Conservation (phyloP, 1,140 invertebrate genomes). For the Bactericera cockerelli region DNA sequence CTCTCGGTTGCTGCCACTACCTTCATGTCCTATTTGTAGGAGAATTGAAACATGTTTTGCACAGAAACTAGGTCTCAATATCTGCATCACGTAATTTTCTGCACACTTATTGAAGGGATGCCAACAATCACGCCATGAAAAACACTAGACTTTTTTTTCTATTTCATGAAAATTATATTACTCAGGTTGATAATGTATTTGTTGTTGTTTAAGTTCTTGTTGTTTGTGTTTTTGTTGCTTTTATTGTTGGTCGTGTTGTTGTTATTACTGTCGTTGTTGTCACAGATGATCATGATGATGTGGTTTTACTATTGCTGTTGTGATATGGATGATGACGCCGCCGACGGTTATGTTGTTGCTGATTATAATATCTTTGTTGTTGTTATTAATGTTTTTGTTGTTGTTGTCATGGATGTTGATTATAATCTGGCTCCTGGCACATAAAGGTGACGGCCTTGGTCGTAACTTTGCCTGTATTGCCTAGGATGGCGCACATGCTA, state of each 20-base stretch:
- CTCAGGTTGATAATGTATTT: background rate
- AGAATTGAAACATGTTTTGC: too few relatives aligned
- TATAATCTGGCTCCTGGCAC: too few relatives aligned
- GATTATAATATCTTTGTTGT: constrained; percentile 12
- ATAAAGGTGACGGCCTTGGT: too few relatives aligned
- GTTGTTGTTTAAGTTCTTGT: background rate
- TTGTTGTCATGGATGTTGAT: constrained; percentile 9
- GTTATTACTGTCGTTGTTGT: constrained; percentile 11
- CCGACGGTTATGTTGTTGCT: background rate
- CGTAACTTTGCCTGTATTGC: too few relatives aligned
- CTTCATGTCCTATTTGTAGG: background rate
- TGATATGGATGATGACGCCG: background rate
- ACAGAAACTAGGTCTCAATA: too few relatives aligned
- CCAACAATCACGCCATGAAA: background rate
- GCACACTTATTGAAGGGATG: background rate
- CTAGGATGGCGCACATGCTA: too few relatives aligned
- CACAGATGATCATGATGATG: background rate
- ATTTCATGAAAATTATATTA: background rate
- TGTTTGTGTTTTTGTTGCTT: background rate
- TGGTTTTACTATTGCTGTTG: too few relatives aligned
- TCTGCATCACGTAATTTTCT: too few relatives aligned
- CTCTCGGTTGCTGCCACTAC: background rate
- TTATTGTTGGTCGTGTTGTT: constrained; percentile 3
- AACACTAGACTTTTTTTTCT: background rate
- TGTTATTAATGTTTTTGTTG: constrained; percentile 16